Evolutionary conservation across 2,888 invertebrate species (phyloP), one percentile per base, ranked within the genome.

Genomic region (Neoascia interrupta): DNA sequence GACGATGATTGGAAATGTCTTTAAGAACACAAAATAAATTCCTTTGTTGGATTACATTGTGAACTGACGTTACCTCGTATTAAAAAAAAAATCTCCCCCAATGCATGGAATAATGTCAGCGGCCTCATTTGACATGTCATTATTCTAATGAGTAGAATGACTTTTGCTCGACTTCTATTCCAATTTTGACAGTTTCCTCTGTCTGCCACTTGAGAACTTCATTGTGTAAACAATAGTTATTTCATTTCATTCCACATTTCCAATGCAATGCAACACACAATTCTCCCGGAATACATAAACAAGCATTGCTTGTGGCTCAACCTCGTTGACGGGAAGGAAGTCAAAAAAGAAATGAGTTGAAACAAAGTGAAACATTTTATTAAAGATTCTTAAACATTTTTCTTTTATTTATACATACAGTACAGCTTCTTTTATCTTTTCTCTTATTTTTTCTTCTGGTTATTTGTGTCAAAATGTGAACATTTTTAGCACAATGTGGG

Each of bases 1-100:
- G 76, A 72, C 64, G 64, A 76, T 76, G 76, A 76, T 76, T 76
- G 70, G 76, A 53, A 72, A 76, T 68, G 58, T 54, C 60, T 54
- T 21, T 53, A 61, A 23, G 66, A 68, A 68, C 51, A 70, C 45
- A 63, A 60, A 61, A 61, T 70, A 70, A 70, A 53, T 69, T 75
- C 56, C 41, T 69, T 43, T 51, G 56, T 61, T 53, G 66, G 66
- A 53, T 70, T 60, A 66, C 64, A 39, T 60, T 47, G 26, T 70
- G 61, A 64, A 58, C 31, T 70, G 69, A 70, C 51, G 68, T 54
- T 39, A 26, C 31, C 15, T 36, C 45, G 31, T 76, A 45, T 5
- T 76, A 43, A 49, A 31, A 58, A 36, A 47, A 13, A 18, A 26
- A 0, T n/a, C 31, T 28, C 36, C 8, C n/a, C 54, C 34, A 58